A percentile compares a stretch with the other conserved stretches of the same genome.
Conservation (phyloP, 2,888 invertebrate genomes). For the Meteorus colon region DNA sequence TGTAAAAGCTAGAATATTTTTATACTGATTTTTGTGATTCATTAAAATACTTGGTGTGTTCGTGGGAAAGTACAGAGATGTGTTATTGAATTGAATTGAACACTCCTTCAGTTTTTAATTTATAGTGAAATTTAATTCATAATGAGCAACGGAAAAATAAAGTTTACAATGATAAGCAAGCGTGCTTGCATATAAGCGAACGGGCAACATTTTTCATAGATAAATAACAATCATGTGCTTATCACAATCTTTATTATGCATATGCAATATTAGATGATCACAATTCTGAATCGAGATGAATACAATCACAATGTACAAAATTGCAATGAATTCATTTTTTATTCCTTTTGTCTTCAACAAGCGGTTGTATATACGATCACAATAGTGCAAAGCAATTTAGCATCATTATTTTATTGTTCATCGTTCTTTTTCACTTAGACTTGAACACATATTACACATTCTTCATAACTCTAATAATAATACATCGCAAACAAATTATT, state of each 20-base stretch:
- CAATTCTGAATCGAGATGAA: background rate
- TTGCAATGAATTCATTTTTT: background rate
- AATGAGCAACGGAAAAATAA: slow-evolving; percentile 54
- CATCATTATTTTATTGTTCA: slow-evolving; percentile 19
- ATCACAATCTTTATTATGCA: background rate
- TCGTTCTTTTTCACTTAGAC: background rate
- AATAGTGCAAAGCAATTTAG: slow-evolving; percentile 29
- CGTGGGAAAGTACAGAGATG: no score
- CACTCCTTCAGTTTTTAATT: slow-evolving; percentile 19
- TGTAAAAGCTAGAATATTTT: background rate
- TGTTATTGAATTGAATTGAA: no score
- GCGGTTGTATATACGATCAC: background rate
- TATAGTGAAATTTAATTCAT: slow-evolving; percentile 53
- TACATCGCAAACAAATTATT: background rate
- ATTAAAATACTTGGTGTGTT: background rate
- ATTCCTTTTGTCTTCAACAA: background rate
- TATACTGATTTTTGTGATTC: background rate
- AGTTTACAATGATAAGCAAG: slow-evolving; percentile 43
- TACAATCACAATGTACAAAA: background rate
- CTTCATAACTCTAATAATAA: background rate
- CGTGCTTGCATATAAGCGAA: slow-evolving; percentile 1
- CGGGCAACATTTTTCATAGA: background rate
- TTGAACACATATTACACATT: background rate
- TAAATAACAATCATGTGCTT: background rate
- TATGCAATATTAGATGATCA: background rate